A percentile compares a stretch with the other conserved stretches of the same genome.
phyloP scores from a whole-genome alignment of 2,797 vertebrate species.

The Sebastiscus albofasciatus region DNA sequence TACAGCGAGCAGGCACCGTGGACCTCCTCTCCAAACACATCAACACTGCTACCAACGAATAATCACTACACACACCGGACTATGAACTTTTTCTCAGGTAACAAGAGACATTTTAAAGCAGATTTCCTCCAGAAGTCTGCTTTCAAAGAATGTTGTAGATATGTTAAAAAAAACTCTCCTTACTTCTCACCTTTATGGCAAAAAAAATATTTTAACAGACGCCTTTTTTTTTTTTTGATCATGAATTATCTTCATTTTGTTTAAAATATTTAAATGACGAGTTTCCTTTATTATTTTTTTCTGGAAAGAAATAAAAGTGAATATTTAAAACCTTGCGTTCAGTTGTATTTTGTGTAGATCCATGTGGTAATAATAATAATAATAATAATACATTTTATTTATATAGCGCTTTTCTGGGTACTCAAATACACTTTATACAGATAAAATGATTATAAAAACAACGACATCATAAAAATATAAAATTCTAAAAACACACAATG shows the following conservation, averaged over 20 bases:
- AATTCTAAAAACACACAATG: too few relatives aligned
- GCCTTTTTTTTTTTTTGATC: conserved; percentile 22
- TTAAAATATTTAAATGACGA: conserved; percentile 80
- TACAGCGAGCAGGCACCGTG: conserved; percentile 58
- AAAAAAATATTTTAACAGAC: conserved; percentile 3
- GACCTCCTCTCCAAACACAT: conserved; percentile 69
- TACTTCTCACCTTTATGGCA: background rate
- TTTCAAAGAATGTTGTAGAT: conserved; percentile 59
- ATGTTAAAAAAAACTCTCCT: conserved; percentile 4
- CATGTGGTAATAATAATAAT: background rate
- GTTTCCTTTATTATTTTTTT: conserved; percentile 64
- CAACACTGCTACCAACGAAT: conserved; percentile 38
- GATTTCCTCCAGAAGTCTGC: conserved; percentile 25
- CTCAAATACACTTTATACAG: too few relatives aligned
- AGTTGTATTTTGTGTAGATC: conserved; percentile 44
- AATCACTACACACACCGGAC: conserved; percentile 5
- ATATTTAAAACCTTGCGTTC: conserved; percentile 68
- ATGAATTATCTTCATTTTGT: conserved; percentile 36
- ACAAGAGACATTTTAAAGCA: conserved; percentile 52
- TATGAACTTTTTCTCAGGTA: conserved; percentile 74
- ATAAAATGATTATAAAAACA: too few relatives aligned
- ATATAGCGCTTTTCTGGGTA: too few relatives aligned
- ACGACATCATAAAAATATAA: too few relatives aligned
- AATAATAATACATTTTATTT: too few relatives aligned
- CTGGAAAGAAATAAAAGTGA: conserved; percentile 77